A percentile compares a stretch with the other conserved stretches of the same genome.
These are phyloP conservation scores for Clarias batrachus DNA, from an alignment of 2,113 vertebrate genomes.

Conservation along the genomic window DNA sequence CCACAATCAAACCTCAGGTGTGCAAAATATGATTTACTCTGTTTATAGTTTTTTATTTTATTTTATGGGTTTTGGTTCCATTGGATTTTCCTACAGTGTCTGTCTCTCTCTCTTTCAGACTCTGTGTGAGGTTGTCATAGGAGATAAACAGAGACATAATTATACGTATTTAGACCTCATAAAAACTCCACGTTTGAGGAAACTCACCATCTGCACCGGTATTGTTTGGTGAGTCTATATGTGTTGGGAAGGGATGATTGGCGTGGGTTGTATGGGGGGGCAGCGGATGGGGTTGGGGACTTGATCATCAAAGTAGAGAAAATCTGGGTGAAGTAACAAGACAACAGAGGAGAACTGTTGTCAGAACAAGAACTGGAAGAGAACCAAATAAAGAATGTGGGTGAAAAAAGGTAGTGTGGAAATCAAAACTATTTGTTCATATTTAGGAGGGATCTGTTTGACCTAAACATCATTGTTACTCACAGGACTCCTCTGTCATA, in stretches of 20 bases:
- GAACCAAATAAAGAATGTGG: too few species aligned
- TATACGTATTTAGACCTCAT: conserved; percentile 70
- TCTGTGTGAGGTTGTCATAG: conserved; percentile 55
- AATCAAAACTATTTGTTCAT: too few species aligned
- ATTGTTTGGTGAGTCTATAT: conserved; percentile 65
- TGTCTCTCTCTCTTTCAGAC: conserved; percentile 54
- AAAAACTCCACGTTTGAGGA: conserved; percentile 68
- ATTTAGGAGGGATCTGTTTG: too few species aligned
- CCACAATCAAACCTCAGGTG: conserved; percentile 72
- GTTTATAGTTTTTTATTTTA: background rate
- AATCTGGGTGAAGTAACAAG: too few species aligned
- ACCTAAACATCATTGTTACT: too few species aligned
- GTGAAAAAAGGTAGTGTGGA: too few species aligned
- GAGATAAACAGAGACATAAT: conserved; percentile 50
- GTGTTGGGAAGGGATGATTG: background rate
- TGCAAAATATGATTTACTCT: background rate
- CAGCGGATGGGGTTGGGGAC: too few species aligned
- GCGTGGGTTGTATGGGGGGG: too few species aligned
- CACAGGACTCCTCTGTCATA: too few species aligned
- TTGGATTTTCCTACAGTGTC: background rate
- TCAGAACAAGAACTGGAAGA: too few species aligned
- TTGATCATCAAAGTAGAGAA: too few species aligned
- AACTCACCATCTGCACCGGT: conserved; percentile 62
- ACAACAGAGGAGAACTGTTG: too few species aligned
- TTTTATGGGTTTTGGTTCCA: background rate